Evolutionary conservation across 1,140 invertebrate genomes (phyloP), one percentile per base, ranked within the genome.

Genomic region (Drosophila pseudoobscura): DNA sequence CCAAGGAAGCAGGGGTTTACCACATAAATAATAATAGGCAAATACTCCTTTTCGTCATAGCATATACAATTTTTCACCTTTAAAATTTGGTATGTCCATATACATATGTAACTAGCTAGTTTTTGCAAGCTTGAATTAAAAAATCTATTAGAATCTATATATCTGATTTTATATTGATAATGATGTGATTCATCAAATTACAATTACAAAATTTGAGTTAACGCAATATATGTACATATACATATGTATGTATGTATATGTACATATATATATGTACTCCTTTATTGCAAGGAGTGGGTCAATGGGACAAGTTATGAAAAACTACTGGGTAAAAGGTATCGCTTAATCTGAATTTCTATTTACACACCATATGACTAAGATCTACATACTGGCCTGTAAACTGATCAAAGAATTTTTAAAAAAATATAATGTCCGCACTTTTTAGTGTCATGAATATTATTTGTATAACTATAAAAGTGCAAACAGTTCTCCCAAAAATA

Each of bases 101-200:
- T n/a, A n/a, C n/a, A n/a, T 20, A 47, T 47, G 24, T 47, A 24
- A 22, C 7, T 11, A 13, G 22, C 46, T 11, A 49, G 46, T 24
- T 49, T 49, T 49, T 49, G 11, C 11, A 24, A 49, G 6, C 46
- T 24, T 22, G 22, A 49, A 24, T 49, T 49, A 13, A 49, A 49
- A 49, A 49, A 49, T 22, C 46, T 49, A 6, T 49, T 49, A 2
- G 20, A 49, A 13, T 49, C 9, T 20, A 49, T 24, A 11, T 22
- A 49, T 17, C 22, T 15, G 5, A 49, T 49, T 49, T 24, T 24
- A 6, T 24, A 49, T 22, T 49, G 20, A 31, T 31, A 0, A 8
- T 8, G 2, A 31, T 29, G 7, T 29, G 29, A 29, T 6, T 29
- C 29, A 29, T 29, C 1, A 6, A 31, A 2, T 31, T 31, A n/a